Conservation (phyloP, 2,797 vertebrate species). For the Antrozous pallidus region DNA sequence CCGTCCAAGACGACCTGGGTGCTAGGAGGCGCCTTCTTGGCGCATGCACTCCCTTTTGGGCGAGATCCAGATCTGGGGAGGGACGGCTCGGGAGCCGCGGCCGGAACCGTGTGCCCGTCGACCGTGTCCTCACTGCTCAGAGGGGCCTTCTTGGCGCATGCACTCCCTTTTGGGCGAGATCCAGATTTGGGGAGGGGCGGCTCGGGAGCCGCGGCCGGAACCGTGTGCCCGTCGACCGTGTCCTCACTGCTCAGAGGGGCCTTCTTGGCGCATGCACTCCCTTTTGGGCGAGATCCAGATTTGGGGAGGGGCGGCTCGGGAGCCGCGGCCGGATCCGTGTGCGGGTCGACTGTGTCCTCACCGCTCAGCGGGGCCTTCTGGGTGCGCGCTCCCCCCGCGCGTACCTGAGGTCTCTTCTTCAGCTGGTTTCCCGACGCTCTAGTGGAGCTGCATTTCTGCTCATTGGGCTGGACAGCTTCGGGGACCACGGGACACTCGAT, state of each 20-base stretch:
- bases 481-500: accelerated
- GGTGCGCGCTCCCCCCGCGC: neutral
- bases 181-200: accelerated
- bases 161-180: neutral
- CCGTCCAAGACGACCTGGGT: neutral
- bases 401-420: neutral
- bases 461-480: accelerated
- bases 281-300: neutral
- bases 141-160: neutral
- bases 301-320: accelerated
- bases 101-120: accelerated
- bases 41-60: neutral
- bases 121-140: accelerated
- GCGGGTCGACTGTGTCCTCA: accelerated
- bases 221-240: accelerated
- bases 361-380: accelerated
- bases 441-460: accelerated
- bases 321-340: accelerated
- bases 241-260: accelerated
- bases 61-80: neutral
- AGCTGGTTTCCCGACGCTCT: neutral
- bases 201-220: accelerated
- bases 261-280: neutral
- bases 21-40: neutral
- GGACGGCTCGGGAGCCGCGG: accelerated